These are phyloP conservation scores for Ips typographus DNA, from an alignment of 1,140 invertebrate genomes.

Conservation along the genomic window DNA sequence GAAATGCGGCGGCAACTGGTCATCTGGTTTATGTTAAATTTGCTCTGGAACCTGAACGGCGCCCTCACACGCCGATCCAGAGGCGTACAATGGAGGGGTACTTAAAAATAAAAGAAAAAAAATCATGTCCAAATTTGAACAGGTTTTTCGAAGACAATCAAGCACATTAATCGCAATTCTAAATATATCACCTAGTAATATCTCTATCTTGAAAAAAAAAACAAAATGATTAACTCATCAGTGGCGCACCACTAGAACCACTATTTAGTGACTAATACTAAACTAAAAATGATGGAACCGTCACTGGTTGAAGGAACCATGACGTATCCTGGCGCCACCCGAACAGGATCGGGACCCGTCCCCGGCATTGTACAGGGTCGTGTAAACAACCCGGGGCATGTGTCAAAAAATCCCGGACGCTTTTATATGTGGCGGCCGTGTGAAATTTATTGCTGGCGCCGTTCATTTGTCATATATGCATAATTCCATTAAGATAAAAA, in stretches of 20 bases:
- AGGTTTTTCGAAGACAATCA: no score
- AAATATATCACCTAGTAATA: no score
- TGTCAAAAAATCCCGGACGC: constrained; percentile 24
- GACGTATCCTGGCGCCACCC: constrained; percentile 21
- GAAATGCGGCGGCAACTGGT: constrained; percentile 23
- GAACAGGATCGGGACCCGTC: constrained; percentile 16
- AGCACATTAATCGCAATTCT: no score
- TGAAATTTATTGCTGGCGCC: constrained; percentile 36
- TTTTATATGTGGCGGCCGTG: constrained; percentile 25
- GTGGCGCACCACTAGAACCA: no score
- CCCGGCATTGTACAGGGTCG: constrained; percentile 23
- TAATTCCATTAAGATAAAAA: constrained; percentile 13
- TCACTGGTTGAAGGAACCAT: constrained; percentile 4
- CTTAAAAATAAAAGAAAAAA: not conserved
- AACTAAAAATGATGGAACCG: not conserved
- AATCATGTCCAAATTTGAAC: no score
- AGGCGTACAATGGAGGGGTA: constrained; percentile 1
- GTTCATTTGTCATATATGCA: constrained; percentile 28
- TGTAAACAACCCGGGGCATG: constrained; percentile 25
- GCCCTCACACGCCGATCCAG: constrained; percentile 27
- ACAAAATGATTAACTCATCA: no score
- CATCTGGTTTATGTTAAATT: constrained; percentile 36
- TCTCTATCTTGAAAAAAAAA: no score
- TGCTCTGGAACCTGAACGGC: constrained; percentile 10
- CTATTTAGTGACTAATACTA: no score